Conservation (phyloP, 2,797 vertebrate species). For the Gymnocypris eckloni region DNA sequence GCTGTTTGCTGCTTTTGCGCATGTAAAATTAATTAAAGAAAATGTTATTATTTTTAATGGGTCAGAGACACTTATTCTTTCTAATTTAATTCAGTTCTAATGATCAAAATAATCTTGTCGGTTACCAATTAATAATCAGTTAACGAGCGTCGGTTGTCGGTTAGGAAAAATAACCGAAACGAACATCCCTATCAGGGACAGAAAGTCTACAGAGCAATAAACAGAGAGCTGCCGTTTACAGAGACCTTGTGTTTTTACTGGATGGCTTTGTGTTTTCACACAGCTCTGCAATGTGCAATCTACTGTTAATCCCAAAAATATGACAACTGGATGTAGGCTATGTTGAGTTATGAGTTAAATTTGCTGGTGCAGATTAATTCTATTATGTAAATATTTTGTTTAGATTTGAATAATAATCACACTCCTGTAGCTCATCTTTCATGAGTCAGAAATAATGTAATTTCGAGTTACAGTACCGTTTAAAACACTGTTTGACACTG, state of each 20-base stretch:
- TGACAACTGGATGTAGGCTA: background rate
- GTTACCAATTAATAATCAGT: no score
- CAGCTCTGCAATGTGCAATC: background rate
- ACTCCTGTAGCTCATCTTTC: background rate
- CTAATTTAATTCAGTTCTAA: no score
- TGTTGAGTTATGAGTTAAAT: background rate
- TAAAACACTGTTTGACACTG: background rate
- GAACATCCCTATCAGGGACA: slow-evolving; percentile 36
- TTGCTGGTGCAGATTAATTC: background rate
- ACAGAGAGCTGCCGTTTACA: slow-evolving; percentile 20
- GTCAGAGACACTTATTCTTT: no score
- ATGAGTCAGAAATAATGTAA: background rate
- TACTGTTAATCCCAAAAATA: slow-evolving; percentile 18
- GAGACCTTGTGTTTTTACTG: slow-evolving; percentile 47
- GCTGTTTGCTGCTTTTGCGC: no score
- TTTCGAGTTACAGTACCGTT: background rate
- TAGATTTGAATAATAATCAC: background rate
- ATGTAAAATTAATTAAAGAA: no score
- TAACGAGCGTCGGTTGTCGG: no score
- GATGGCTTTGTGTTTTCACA: background rate
- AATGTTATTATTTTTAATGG: no score
- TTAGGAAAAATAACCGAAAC: no score
- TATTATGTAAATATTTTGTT: background rate
- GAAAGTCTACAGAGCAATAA: slow-evolving; percentile 50
- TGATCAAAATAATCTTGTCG: no score